phyloP scores from a whole-genome alignment of 2,888 invertebrate species.

The Meghimatium bilineatum region DNA sequence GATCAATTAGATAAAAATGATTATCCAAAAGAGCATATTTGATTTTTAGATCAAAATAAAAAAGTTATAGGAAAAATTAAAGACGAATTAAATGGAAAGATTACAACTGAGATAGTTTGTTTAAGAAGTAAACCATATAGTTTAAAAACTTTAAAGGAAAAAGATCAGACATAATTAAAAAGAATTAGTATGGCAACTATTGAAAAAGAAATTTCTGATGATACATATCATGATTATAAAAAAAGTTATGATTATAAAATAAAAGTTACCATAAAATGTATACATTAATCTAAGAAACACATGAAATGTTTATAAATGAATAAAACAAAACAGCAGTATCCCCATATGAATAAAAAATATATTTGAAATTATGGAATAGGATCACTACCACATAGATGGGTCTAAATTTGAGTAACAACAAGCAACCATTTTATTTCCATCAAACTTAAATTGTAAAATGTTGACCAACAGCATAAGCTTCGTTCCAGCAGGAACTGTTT shows the following conservation, averaged over 20 bases:
- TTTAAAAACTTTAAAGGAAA: background rate
- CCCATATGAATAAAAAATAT: constrained; percentile 16
- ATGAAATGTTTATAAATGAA: constrained; percentile 22
- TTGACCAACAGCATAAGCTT: no score
- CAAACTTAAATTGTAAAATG: no score
- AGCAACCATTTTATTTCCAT: no score
- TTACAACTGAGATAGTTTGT: no score
- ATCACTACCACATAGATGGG: constrained; percentile 4
- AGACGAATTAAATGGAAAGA: no score
- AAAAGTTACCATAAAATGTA: background rate
- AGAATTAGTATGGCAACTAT: constrained; percentile 6
- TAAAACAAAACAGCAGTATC: constrained; percentile 1
- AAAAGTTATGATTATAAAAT: background rate
- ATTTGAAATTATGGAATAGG: constrained; percentile 8
- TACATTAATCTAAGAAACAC: background rate
- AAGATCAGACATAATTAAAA: constrained; percentile 7
- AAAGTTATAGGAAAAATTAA: no score
- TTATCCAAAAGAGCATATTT: no score
- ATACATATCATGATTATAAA: background rate
- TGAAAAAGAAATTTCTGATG: background rate
- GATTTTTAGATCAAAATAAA: constrained; percentile 43
- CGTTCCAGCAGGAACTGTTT: no score
- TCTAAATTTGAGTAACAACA: no score
- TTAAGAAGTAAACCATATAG: constrained; percentile 44
- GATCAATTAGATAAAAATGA: constrained; percentile 50